phyloP scores from a whole-genome alignment of 1,140 invertebrate genomes.

The Subanguina moxae region DNA sequence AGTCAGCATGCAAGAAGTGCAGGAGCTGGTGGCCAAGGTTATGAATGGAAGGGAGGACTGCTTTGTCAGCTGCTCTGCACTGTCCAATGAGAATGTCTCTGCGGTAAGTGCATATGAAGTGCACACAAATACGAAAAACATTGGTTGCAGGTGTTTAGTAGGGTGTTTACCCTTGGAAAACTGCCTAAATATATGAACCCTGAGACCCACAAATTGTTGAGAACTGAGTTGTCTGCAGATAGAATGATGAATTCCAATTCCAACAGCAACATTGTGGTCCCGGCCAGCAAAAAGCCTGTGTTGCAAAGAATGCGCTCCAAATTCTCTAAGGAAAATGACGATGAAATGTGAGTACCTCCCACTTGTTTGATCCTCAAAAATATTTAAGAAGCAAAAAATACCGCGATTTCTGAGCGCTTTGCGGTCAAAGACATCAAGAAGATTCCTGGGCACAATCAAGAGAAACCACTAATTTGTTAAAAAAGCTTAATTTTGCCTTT shows the following conservation, averaged over 20 bases:
- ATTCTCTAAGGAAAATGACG: slow-evolving; percentile 40
- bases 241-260: slow-evolving; percentile 31
- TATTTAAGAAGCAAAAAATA: too few species aligned
- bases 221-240: slow-evolving; percentile 59
- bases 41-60: neutral
- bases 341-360: slow-evolving; percentile 30
- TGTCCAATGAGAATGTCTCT: slow-evolving; percentile 36
- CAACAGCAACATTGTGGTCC: neutral
- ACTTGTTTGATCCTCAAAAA: too few species aligned
- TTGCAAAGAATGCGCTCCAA: slow-evolving; percentile 44
- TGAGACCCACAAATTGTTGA: slow-evolving; percentile 54
- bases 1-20: slow-evolving; percentile 47
- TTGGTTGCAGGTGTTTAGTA: slow-evolving; percentile 59
- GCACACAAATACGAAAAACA: neutral
- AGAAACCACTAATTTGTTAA: too few species aligned
- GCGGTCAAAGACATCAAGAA: too few species aligned
- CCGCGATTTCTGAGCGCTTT: too few species aligned
- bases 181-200: slow-evolving; percentile 62
- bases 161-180: slow-evolving; percentile 59
- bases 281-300: slow-evolving; percentile 28
- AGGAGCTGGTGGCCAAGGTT: slow-evolving; percentile 37
- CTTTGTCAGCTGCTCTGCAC: slow-evolving; percentile 31
- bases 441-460: too few species aligned
- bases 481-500: too few species aligned
- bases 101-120: slow-evolving; percentile 28